A percentile compares a stretch with the other conserved stretches of the same genome.
These are phyloP conservation scores for Callorhinus ursinus DNA, from an alignment of 2,113 vertebrate species.

Conservation along the genomic window DNA sequence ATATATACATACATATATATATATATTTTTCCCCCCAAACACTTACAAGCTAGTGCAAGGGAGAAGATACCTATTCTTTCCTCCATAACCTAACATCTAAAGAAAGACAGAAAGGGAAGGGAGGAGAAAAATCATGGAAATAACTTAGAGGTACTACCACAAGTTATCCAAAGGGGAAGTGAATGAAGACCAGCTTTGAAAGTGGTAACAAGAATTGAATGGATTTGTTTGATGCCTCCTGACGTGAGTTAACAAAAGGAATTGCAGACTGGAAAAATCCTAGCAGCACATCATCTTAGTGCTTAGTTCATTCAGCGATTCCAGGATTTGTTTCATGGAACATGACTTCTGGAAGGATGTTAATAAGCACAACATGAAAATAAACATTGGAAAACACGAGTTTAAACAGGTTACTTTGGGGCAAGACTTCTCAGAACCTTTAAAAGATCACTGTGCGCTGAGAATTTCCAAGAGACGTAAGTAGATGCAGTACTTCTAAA, in stretches of 20 bases:
- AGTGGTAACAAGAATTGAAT: background rate
- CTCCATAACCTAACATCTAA: background rate
- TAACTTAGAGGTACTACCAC: background rate
- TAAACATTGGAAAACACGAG: background rate
- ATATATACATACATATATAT: too few relatives aligned
- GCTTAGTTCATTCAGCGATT: background rate
- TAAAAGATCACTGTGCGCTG: background rate
- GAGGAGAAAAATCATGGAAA: background rate
- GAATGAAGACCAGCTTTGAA: background rate
- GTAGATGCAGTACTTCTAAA: background rate
- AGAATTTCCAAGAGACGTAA: background rate
- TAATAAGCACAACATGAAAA: constrained; percentile 27
- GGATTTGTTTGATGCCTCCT: background rate
- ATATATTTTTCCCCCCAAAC: background rate
- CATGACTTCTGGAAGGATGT: background rate
- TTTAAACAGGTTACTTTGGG: background rate
- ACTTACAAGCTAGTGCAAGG: background rate
- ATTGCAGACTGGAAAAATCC: background rate
- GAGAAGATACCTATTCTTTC: background rate
- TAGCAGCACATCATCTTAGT: background rate
- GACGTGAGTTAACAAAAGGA: background rate
- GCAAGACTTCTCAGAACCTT: background rate
- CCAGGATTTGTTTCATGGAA: background rate
- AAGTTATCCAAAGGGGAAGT: background rate
- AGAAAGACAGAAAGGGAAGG: constrained; percentile 2